Evolutionary conservation across 2,113 vertebrate genomes (phyloP), one percentile per base, ranked within the genome.

Genomic region (Onychostoma macrolepis): DNA sequence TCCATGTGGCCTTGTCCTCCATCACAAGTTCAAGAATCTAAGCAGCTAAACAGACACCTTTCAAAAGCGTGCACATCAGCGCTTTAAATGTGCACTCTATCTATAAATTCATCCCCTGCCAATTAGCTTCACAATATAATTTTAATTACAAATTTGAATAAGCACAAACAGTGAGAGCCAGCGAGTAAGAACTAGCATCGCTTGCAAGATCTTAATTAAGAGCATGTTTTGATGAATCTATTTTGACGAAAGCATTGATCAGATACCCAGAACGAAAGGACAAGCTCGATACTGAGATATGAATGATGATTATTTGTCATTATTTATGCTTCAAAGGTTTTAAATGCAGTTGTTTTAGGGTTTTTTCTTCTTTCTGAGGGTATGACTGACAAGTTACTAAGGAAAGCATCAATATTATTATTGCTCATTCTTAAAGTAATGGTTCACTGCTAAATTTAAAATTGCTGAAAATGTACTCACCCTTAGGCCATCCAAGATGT

Each of bases 91-190:
- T 74, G 82, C 67, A 48, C 2, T 1, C 48, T 83, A 19, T 83
- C 81, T 58, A 84, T 84, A 58, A 84, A 84, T 74, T 58, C 33
- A 84, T 84, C 67, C 82, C 82, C 24, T 58, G 82, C 30, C 67
- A 74, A 84, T 74, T 74, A 74, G 45, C 28, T 30, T 53, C 67
- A 74, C 82, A 56, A 74, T 84, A 84, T 84, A 41, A 84, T 74
- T 84, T 84, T 84, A 84, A 84, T 84, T 84, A 58, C 67, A 56
- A 84, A 74, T 74, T 84, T 84, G 48, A 84, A 84, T 84, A 36
- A 84, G 82, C 82, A 72, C 48, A 74, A 84, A 84, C 81, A 53
- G 50, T 17, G 56, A 17, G 67, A 58, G 67, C 19, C 82, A 56
- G 45, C 17, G 82, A 56, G 67, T 84, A 58, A 74, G 67, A 84